Percentiles rank a stretch among this genome's conserved stretches.
Evolutionary conservation across 1,140 invertebrate genomes (phyloP).

Genomic region (Hylaeus anthracinus): DNA sequence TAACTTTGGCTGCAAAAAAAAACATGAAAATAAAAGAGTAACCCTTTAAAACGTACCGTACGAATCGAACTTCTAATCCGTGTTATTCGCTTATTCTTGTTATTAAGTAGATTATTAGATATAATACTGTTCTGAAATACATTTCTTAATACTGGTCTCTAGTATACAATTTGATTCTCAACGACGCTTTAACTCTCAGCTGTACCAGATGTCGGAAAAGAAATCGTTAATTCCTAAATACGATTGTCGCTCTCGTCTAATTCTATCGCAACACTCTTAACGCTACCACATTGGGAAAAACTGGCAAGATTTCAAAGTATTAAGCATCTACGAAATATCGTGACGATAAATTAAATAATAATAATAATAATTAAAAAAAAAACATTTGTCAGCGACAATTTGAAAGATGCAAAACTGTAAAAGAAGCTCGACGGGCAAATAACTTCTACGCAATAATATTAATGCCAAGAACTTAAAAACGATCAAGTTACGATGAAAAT

Average conservation of each 20-base stretch:
- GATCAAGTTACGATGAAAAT: background rate
- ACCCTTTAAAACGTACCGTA: background rate
- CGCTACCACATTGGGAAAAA: constrained; percentile 35
- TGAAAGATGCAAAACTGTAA: background rate
- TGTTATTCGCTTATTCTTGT: constrained; percentile 31
- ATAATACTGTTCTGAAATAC: constrained; percentile 79
- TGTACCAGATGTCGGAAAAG: constrained; percentile 22
- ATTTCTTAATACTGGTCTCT: constrained; percentile 79
- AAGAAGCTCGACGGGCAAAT: constrained; percentile 24
- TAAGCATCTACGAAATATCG: constrained; percentile 47
- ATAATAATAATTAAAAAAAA: constrained; percentile 8
- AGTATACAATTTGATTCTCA: constrained; percentile 53
- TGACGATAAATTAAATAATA: constrained; percentile 64
- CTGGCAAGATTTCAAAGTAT: constrained; percentile 44
- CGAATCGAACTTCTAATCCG: constrained; percentile 32
- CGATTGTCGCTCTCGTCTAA: constrained; percentile 21
- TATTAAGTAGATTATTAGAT: constrained; percentile 57
- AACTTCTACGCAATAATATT: background rate
- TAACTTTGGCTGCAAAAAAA: no score
- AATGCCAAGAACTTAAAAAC: background rate
- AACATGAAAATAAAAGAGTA: no score
- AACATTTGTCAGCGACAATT: constrained; percentile 22
- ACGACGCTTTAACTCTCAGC: constrained; percentile 18
- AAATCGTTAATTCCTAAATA: background rate
- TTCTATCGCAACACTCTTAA: constrained; percentile 6